Base-by-base conservation (phyloP, 2,888 invertebrate genomes). In the Agrochola litura region DNA sequence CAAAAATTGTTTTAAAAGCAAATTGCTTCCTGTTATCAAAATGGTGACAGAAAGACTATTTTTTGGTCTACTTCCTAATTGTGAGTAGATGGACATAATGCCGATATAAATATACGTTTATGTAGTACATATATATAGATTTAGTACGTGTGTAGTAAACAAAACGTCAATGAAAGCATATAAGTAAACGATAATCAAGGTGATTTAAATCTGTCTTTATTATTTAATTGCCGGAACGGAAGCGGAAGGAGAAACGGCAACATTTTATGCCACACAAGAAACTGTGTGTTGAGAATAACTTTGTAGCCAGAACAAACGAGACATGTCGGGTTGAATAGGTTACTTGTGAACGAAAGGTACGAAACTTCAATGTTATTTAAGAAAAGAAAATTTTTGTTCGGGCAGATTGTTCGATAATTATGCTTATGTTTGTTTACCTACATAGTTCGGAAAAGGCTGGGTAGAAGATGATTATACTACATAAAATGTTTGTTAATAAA, bases 211-310 rank as follows among this genome's bases (percentile, higher is more conserved):
- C 49, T 70, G 81, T 79, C 73, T 76, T 82, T 81, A 83, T 82
- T 77, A 82, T 84, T 82, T 85, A 81, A 89, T 83, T 84, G 83
- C 69, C 76, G 79, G 71, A 63, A 63, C 90, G 89, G 89, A 89
- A 89, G 89, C 87, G 90, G 90, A 89, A 86, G 84, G 52, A 82
- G 78, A 69, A 30, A 73, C 41, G 41, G 71, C 46, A 69, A 76
- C 76, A 81, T 81, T 81, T 77, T 75, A 76, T 81, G 63, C 73
- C 22, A 65, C 76, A 64, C 37, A 37, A 66, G 66, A 77, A 58
- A 70, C 72, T 49, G 63, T 60, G 41, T 46, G 64, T 75, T 60
- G 61, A n/a, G 22, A n/a, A 68, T 68, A 54, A 37, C 56, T 63
- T 70, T 37, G 43, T 49, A 37, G 41, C 12, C 46, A 81, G 60